Base-by-base conservation (phyloP, 2,113 vertebrate species). In the Montifringilla adamsi region DNA sequence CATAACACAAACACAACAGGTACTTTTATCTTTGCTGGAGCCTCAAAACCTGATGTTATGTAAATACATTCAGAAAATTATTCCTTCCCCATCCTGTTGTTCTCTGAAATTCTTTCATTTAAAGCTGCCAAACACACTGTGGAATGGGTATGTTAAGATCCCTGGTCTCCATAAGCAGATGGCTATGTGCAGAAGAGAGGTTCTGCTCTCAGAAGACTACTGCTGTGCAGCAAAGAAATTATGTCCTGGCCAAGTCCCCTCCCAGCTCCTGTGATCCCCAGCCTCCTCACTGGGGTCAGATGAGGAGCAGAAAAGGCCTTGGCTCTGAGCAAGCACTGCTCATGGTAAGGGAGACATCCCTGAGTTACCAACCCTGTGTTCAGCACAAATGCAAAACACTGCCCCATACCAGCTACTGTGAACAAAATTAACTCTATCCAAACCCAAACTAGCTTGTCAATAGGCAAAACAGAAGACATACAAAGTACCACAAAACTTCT, bases 241-340 rank as follows among this genome's bases (percentile, higher is more conserved):
- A 30, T 1, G 14, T 43, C 26, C 39, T 1, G 1, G 23, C 21
- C 1, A 0, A 76, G 55, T 19, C 4, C 5, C 55, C 30, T 62
- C 28, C 63, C 63, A 43, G 4, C 4, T 47, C 26, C 41, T 26
- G 24, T 41, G 26, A 22, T 26, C 8, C 41, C 10, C 63, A 55
- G 18, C 8, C 11, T 62, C 41, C 55, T 35, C 30, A 15, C 10
- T 28, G 26, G n/a, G 24, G 24, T 47, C 41, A n/a, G 30, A 41
- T 31, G 33, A 68, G 26, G 12, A 83, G 63, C 47, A 55, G 55
- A 69, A 69, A 60, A 47, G 11, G 26, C 30, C 39, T 27, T 41
- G 31, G 30, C 35, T 55, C 41, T 55, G 26, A 15, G 30, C 8
- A 69, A 62, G 24, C 21, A 30, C 62, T 62, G 11, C 24, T 83